These are phyloP conservation scores for Anabacerthia variegaticeps DNA, from an alignment of 2,797 vertebrate genomes.

Conservation along the genomic window DNA sequence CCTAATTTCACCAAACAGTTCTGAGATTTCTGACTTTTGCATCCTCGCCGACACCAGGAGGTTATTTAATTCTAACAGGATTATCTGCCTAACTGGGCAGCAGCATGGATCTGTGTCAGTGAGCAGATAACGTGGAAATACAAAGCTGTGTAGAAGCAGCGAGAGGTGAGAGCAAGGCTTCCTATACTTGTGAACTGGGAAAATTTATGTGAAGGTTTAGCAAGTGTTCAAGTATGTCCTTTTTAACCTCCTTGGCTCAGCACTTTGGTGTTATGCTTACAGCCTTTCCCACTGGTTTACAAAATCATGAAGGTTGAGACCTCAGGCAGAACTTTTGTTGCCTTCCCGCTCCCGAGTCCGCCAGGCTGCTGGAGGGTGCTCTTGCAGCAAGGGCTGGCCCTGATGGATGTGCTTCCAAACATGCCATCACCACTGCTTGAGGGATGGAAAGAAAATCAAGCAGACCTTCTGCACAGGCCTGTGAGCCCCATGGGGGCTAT, in stretches of 20 bases:
- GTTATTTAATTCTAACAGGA: not conserved
- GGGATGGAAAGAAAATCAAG: not conserved
- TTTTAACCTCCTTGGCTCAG: not conserved
- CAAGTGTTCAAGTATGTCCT: not conserved
- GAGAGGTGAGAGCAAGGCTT: not conserved
- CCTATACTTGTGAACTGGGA: not conserved
- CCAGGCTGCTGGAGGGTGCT: rapidly evolving
- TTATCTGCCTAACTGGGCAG: not conserved
- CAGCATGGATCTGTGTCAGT: not conserved
- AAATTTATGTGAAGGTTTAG: not conserved
- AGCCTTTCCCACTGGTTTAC: not conserved
- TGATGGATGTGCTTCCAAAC: not conserved
- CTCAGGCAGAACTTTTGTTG: not conserved
- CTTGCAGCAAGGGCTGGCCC: not conserved
- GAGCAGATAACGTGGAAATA: not conserved
- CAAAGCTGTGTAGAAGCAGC: not conserved
- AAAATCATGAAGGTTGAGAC: not conserved
- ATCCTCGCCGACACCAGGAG: not conserved
- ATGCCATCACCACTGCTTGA: rapidly evolving
- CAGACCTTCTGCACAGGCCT: not conserved
- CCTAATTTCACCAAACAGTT: not conserved
- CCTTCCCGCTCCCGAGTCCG: not conserved
- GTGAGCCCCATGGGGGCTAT: rapidly evolving
- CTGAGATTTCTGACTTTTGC: not conserved
- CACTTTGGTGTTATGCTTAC: not conserved